Percentiles rank a stretch among this genome's conserved stretches.
These are phyloP conservation scores for Eristalis arbustorum DNA, from an alignment of 2,888 invertebrate genomes.

Conservation along the genomic window DNA sequence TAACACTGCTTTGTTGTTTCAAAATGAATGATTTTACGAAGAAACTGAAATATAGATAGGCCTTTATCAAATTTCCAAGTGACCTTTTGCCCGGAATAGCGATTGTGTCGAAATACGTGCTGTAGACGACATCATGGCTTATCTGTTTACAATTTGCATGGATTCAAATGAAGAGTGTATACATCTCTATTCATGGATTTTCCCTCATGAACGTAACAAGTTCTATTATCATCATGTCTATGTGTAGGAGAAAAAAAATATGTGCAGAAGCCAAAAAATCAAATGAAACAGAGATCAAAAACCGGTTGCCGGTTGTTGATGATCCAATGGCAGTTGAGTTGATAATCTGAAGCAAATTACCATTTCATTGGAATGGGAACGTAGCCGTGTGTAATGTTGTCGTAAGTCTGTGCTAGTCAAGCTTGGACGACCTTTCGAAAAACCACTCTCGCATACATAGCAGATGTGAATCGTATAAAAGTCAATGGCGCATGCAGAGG, in stretches of 20 bases:
- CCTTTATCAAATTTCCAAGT: conserved; percentile 30
- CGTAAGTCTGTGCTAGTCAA: conserved; percentile 21
- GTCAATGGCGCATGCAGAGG: neutral
- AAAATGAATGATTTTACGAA: too few relatives aligned
- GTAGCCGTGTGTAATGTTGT: neutral
- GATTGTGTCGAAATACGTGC: neutral
- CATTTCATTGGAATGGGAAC: conserved; percentile 14
- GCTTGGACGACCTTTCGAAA: neutral
- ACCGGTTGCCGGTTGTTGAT: conserved; percentile 3
- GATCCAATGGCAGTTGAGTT: neutral
- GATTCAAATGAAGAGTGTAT: neutral
- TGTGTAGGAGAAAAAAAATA: neutral
- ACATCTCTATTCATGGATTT: neutral
- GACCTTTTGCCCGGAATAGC: conserved; percentile 16
- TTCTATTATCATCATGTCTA: neutral
- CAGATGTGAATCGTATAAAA: neutral
- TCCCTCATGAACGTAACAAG: neutral
- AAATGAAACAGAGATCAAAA: neutral
- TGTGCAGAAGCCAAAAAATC: neutral
- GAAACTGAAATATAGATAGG: neutral
- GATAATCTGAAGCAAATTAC: conserved; percentile 23
- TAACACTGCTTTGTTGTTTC: too few relatives aligned
- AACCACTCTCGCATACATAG: neutral
- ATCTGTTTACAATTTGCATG: conserved; percentile 18
- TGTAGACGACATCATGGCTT: conserved; percentile 4